Evolutionary conservation across 2,113 vertebrate genomes (phyloP).

Genomic region (Tenebrosternarchus preto): DNA sequence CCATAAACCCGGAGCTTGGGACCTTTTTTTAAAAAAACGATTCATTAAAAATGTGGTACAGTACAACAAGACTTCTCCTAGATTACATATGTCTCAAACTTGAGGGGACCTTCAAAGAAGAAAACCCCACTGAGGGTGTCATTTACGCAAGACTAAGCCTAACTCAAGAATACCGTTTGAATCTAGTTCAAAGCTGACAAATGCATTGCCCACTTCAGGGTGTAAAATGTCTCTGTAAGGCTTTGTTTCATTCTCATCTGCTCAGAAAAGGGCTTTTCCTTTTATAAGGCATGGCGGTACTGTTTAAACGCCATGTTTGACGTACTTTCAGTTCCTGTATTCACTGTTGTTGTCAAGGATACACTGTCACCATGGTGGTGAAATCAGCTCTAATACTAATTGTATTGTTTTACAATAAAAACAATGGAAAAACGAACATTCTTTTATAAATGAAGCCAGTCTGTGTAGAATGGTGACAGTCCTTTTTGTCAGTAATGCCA

Average conservation of each 20-base stretch:
- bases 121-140: not conserved
- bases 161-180: no score
- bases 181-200: no score
- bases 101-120: not conserved
- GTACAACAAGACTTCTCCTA: not conserved
- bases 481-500: conserved; percentile 10
- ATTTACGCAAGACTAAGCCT: not conserved
- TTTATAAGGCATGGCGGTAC: conserved; percentile 15
- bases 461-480: conserved; percentile 14
- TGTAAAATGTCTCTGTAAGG: not conserved
- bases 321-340: conserved; percentile 13
- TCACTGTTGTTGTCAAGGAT: conserved; percentile 53
- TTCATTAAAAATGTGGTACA: not conserved
- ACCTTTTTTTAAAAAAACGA: no score
- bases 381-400: conserved; percentile 40
- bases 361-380: conserved; percentile 41
- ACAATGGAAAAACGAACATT: not conserved
- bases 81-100: not conserved
- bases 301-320: conserved; percentile 19
- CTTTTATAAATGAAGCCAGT: conserved; percentile 12
- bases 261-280: not conserved
- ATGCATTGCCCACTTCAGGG: not conserved
- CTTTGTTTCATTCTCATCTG: not conserved
- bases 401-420: conserved; percentile 15
- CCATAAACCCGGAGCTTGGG: no score